These are phyloP conservation scores for Cladopsammia gracilis DNA, from an alignment of 64 coral and sea anemone species.

Conservation along the genomic window DNA sequence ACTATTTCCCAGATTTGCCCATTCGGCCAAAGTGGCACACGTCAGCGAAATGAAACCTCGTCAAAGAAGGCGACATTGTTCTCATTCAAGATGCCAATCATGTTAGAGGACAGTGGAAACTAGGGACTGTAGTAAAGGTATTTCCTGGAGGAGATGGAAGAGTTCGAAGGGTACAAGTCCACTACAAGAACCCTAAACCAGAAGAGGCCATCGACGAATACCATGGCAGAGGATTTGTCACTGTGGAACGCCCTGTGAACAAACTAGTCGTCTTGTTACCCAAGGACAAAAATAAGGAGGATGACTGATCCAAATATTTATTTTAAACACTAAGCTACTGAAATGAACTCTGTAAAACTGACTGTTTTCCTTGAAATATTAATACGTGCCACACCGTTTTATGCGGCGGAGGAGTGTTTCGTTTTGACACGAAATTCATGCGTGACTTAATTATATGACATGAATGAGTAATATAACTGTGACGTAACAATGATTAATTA, in stretches of 20 bases:
- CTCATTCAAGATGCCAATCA: conserved; percentile 57
- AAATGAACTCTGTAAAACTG: no score
- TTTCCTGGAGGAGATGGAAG: conserved; percentile 22
- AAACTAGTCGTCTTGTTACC: conserved; percentile 9
- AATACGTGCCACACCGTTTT: no score
- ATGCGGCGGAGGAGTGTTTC: no score
- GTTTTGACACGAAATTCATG: no score
- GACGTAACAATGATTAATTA: no score
- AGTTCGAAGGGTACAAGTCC: conserved; percentile 34
- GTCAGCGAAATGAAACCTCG: neutral
- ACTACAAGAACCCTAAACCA: conserved; percentile 54
- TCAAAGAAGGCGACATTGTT: conserved; percentile 47
- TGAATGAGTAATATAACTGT: no score
- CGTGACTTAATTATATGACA: no score
- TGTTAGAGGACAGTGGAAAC: conserved; percentile 35
- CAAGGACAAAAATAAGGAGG: neutral
- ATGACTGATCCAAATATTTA: no score
- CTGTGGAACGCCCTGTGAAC: conserved; percentile 17
- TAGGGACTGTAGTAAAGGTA: conserved; percentile 7
- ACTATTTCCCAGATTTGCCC: conserved; percentile 46
- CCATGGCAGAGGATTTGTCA: no score
- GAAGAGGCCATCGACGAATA: conserved; percentile 21
- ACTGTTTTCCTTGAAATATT: no score
- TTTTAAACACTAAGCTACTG: no score
- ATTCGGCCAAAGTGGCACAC: conserved; percentile 59